Evolutionary conservation across 1,140 invertebrate species (phyloP).

Genomic region (Pomphorhynchus laevis): DNA sequence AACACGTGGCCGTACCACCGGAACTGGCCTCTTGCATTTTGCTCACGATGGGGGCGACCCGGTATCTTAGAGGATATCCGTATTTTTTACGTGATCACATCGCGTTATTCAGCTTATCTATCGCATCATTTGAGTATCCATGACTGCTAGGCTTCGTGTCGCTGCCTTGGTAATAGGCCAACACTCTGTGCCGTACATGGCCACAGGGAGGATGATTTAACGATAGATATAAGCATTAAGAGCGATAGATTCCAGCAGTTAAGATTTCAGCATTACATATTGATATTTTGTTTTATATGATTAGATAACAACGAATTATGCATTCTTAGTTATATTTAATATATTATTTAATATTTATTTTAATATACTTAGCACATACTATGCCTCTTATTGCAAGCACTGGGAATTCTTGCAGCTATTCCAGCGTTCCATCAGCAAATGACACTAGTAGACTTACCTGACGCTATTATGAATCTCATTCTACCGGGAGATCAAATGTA

Average conservation of each 20-base stretch:
- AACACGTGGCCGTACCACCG: no score
- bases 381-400: constrained; percentile 30
- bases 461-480: constrained; percentile 30
- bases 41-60: no score
- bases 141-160: no score
- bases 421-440: constrained; percentile 25
- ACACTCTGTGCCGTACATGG: no score
- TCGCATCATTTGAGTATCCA: no score
- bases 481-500: constrained; percentile 36
- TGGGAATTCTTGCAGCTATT: constrained; percentile 28
- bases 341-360: neutral
- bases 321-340: constrained; percentile 7
- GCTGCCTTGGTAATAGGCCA: no score
- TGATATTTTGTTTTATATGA: constrained; percentile 5
- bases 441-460: constrained; percentile 27
- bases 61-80: no score
- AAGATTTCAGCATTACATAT: neutral
- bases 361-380: constrained; percentile 26
- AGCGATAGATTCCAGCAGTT: neutral
- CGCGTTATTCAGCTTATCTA: no score
- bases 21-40: no score
- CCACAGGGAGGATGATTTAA: no score
- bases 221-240: no score
- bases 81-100: no score
- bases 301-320: constrained; percentile 11